Base-by-base conservation (phyloP, 2,113 vertebrate genomes). In the Reinhardtius hippoglossoides region DNA sequence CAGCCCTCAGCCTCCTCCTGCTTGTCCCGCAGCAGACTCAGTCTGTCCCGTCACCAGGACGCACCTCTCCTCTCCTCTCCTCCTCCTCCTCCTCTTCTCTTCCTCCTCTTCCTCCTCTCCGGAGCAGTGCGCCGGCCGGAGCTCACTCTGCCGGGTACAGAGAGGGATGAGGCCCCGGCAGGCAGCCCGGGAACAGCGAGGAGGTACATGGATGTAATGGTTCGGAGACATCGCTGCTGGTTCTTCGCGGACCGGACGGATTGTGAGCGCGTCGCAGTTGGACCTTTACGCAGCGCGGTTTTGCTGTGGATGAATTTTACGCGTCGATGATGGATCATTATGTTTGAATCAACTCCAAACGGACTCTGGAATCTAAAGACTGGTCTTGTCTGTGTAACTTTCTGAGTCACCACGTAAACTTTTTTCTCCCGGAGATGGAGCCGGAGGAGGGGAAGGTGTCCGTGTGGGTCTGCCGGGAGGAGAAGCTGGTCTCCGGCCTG, bases 381-480 rank as follows among this genome's bases (percentile, higher is more conserved):
- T 50, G 18, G 0, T n/a, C 50, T 8, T 9, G 18, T n/a, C 20
- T n/a, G 50, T 9, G 18, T 2, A 14, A 9, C 50, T n/a, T 8
- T n/a, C 50, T 54, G 20, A 54, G 50, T 54, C 50, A n/a, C 20
- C 20, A 20, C 5, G 8, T 4, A 6, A n/a, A 54, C 50, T 21
- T 16, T 16, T 27, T 13, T 5, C 59, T 21, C 52, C 9, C 20
- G 37, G 82, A 70, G 69, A 96, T 96, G 95, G 97, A 97, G 87
- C 89, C 92, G 63, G 95, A 95, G 64, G 96, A 96, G 80, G 91
- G 94, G 50, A 97, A 96, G 90, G 91, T 99, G 75, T 97, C 97
- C 0, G 97, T 99, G 75, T 98, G 97, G 97, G 95, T 99, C 26
- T 97, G 97, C 91, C 95, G 96, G 87, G 97, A 99, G 87, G 97